phyloP scores from a whole-genome alignment of 2,113 vertebrate species.

The Hemibagrus wyckioides region DNA sequence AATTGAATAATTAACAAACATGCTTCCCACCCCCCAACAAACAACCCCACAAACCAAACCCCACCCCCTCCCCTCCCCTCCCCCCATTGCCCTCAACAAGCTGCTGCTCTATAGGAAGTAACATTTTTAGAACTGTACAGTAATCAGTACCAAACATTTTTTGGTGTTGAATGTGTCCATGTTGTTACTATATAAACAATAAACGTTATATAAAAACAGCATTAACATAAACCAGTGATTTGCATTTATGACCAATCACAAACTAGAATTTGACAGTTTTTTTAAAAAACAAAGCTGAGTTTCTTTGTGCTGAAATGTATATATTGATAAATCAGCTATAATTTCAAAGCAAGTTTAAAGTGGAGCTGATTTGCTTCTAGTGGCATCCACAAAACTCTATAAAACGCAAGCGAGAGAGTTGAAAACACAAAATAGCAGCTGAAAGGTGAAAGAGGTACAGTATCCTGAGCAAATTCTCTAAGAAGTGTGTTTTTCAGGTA shows the following conservation, averaged over 20 bases:
- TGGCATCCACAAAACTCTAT: background rate
- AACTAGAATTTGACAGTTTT: background rate
- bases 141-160: background rate
- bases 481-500: too few species aligned
- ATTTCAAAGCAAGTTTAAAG: background rate
- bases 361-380: background rate
- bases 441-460: background rate
- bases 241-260: background rate
- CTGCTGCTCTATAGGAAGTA: background rate
- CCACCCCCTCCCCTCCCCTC: background rate
- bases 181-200: background rate
- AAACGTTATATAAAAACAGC: background rate
- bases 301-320: background rate
- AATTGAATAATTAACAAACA: slow-evolving; percentile 37
- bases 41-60: too few species aligned
- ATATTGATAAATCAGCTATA: background rate
- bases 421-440: background rate
- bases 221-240: background rate
- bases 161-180: background rate
- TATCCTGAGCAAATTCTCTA: too few species aligned
- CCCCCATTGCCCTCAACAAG: background rate
- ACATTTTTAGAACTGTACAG: background rate
- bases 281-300: background rate
- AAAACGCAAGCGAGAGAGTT: background rate
- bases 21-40: background rate